Evolutionary conservation across 2,888 invertebrate species (phyloP), one percentile per base, ranked within the genome.

Genomic region (Polymixis flavicincta): DNA sequence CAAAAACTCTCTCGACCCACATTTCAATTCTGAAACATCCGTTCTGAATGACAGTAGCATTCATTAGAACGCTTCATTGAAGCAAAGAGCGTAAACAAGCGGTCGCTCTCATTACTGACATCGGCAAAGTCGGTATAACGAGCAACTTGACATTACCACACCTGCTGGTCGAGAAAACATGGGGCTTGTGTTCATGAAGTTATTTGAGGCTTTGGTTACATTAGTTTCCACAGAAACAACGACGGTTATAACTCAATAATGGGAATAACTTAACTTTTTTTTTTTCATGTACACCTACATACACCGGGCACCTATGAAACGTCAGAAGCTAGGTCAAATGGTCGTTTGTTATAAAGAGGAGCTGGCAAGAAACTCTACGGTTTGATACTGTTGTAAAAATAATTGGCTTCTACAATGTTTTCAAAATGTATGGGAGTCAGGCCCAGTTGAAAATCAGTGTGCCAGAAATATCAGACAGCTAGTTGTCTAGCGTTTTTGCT

Each of bases 111-210:
- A 70, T 86, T 86, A 86, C 64, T 48, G 32, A 7, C 64, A 52
- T 67, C 37, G 64, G 55, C 37, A 72, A 63, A 72, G 54, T 66
- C 61, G 17, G 55, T 32, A 37, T 89, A 85, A 88, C 84, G 78
- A 89, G 65, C 73, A 17, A 75, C 77, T 82, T 89, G 84, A 85
- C 87, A 88, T 87, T 82, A 60, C 52, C 52, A 64, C 80, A 73
- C 65, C 81, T 75, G 66, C 61, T 66, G n/a, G 22, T 52, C 45
- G 61, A 70, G 54, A 57, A 61, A 48, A 68, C 52, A 59, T 50
- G 42, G 60, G 66, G 45, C 28, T 66, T 70, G n/a, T 57, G 28
- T 48, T 59, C 48, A 63, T 80, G 45, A 45, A 19, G 60, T 68
- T 75, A 61, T 66, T 59, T 61, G 45, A 71, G 14, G 25, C 22